A percentile compares a stretch with the other conserved stretches of the same genome.
These are phyloP conservation scores for Chanos chanos DNA, from an alignment of 2,797 vertebrate species.

Conservation along the genomic window DNA sequence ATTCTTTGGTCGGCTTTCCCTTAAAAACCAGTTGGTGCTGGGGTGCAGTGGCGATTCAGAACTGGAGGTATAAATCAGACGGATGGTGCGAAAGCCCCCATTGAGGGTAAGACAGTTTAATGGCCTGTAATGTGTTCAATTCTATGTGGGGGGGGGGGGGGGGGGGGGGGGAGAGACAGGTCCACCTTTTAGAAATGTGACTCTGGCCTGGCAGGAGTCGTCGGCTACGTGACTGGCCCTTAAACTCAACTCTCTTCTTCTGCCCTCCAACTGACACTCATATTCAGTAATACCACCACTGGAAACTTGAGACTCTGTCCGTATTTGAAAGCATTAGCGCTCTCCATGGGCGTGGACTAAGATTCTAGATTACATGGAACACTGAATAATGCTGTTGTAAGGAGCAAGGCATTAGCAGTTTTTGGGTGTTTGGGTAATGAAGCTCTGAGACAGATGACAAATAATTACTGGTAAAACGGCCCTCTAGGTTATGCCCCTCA, in stretches of 20 bases:
- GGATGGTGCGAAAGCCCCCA: constrained; percentile 51
- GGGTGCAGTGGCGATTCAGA: constrained; percentile 43
- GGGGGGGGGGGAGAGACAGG: constrained; percentile 56
- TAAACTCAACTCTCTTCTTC: constrained; percentile 33
- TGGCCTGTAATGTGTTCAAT: constrained; percentile 58
- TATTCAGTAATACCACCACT: neutral
- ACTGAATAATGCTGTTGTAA: too few species aligned
- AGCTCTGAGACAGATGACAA: too few species aligned
- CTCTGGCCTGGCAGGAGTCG: constrained; percentile 31
- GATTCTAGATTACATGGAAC: too few species aligned
- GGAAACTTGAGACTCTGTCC: too few species aligned
- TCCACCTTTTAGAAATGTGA: constrained; percentile 62
- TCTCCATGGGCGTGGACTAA: too few species aligned
- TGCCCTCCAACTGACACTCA: neutral
- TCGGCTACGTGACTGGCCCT: constrained; percentile 36
- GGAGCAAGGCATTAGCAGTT: too few species aligned
- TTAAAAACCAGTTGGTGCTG: constrained; percentile 39
- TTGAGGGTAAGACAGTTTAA: constrained; percentile 69
- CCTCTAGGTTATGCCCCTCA: constrained; percentile 6
- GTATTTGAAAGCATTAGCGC: too few species aligned
- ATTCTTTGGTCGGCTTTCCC: constrained; percentile 20
- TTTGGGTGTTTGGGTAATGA: too few species aligned
- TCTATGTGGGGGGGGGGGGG: constrained; percentile 57
- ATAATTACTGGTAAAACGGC: too few species aligned
- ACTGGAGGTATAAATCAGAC: constrained; percentile 66